Conservation (phyloP, 2,113 vertebrate genomes). For the Microcebus griseorufus region DNA sequence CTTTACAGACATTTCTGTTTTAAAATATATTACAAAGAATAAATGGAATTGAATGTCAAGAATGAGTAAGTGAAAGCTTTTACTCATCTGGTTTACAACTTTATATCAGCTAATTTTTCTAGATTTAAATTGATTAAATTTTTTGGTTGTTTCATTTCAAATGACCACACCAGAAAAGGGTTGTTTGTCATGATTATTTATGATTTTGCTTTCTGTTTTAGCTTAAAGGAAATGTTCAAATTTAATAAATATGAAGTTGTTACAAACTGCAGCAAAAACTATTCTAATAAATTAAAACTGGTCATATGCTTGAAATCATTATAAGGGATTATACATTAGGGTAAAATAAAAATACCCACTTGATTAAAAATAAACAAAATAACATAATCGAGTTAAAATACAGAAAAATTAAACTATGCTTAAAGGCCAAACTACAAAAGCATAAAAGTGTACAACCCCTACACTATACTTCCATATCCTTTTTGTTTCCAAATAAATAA, state of each 20-base stretch:
- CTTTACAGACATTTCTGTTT: constrained; percentile 69
- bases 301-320: constrained; percentile 46
- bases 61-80: constrained; percentile 63
- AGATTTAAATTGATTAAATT: constrained; percentile 70
- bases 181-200: constrained; percentile 74
- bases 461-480: background rate
- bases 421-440: constrained; percentile 37
- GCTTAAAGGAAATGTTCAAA: constrained; percentile 69
- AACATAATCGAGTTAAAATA: constrained; percentile 46
- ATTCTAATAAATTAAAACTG: constrained; percentile 74
- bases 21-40: constrained; percentile 79
- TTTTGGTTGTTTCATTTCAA: constrained; percentile 73
- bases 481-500: constrained; percentile 28
- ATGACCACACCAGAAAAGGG: constrained; percentile 58
- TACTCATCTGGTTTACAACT: constrained; percentile 75
- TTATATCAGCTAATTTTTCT: constrained; percentile 74
- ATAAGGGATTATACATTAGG: constrained; percentile 45
- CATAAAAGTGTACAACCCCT: background rate
- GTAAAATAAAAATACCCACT: constrained; percentile 69
- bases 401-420: background rate
- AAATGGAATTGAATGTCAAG: constrained; percentile 67
- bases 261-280: constrained; percentile 71
- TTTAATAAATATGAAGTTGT: constrained; percentile 73
- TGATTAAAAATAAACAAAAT: constrained; percentile 71
- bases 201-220: constrained; percentile 66